Percentiles rank a stretch among this genome's conserved stretches.
Conservation (phyloP, 2,888 invertebrate genomes). For the Synanthedon andrenaeformis region DNA sequence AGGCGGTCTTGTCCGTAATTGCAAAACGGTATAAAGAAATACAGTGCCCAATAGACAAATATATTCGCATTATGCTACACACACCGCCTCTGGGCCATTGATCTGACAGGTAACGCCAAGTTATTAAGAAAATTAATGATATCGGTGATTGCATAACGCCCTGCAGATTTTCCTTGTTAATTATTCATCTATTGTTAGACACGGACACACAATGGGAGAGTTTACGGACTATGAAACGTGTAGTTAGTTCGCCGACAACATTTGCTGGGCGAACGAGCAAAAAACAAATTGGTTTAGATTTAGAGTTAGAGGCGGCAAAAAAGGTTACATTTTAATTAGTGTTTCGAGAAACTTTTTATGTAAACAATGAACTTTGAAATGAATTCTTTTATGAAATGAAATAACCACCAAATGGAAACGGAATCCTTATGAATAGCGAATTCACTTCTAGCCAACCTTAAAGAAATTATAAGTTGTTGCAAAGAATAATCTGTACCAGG, state of each 20-base stretch:
- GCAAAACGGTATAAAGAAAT: constrained; percentile 11
- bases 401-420: not conserved
- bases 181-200: constrained; percentile 25
- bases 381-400: not conserved
- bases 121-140: constrained; percentile 21
- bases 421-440: no score
- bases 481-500: no score
- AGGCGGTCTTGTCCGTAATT: constrained; percentile 6
- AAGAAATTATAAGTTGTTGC: no score
- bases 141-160: not conserved
- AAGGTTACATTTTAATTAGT: constrained; percentile 53
- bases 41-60: not conserved
- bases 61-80: constrained; percentile 3
- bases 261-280: constrained; percentile 17
- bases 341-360: constrained; percentile 21
- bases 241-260: constrained; percentile 11
- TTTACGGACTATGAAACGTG: constrained; percentile 9
- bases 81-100: constrained; percentile 10
- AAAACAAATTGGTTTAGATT: constrained; percentile 53
- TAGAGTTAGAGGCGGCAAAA: constrained; percentile 27
- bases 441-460: no score
- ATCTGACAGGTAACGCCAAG: constrained; percentile 13
- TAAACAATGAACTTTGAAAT: no score
- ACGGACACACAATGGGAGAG: constrained; percentile 5
- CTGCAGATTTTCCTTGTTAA: constrained; percentile 21